Conservation (phyloP, 2,113 vertebrate genomes). For the Alosa alosa region DNA sequence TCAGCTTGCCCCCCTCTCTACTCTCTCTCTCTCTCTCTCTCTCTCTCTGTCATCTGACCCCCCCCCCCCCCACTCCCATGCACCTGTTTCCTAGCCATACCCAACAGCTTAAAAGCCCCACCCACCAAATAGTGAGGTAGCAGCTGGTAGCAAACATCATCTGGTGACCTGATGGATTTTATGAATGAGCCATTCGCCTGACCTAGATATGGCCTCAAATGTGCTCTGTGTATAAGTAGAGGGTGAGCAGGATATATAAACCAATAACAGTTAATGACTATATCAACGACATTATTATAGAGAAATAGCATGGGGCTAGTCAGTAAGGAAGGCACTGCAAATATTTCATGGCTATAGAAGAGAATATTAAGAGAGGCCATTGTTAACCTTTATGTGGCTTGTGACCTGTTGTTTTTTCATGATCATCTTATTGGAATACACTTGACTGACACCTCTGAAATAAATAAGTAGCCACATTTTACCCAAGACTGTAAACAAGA, state of each 20-base stretch:
- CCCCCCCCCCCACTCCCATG: not conserved
- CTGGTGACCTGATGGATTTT: constrained; percentile 13
- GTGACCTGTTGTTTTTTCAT: not conserved
- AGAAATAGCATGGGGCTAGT: not conserved
- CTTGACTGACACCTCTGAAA: not conserved
- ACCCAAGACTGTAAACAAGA: not conserved
- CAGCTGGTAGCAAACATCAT: constrained; percentile 3
- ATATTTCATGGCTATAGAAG: not conserved
- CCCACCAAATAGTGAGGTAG: constrained; percentile 11
- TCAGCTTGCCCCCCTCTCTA: not conserved
- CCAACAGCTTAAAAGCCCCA: constrained; percentile 2
- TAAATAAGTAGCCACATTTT: not conserved
- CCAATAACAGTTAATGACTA: not conserved
- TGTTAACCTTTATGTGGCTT: not conserved
- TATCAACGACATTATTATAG: not conserved
- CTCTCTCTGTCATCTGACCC: not conserved
- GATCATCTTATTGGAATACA: not conserved
- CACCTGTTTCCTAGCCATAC: not conserved
- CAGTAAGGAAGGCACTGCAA: not conserved
- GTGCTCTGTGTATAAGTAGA: not conserved
- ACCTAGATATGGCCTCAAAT: not conserved
- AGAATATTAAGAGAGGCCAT: not conserved
- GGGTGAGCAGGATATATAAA: not conserved
- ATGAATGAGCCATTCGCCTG: constrained; percentile 5
- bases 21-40: not conserved